A percentile compares a stretch with the other conserved stretches of the same genome.
Conservation (phyloP, 2,888 invertebrate genomes). For the Tetragnatha montana region DNA sequence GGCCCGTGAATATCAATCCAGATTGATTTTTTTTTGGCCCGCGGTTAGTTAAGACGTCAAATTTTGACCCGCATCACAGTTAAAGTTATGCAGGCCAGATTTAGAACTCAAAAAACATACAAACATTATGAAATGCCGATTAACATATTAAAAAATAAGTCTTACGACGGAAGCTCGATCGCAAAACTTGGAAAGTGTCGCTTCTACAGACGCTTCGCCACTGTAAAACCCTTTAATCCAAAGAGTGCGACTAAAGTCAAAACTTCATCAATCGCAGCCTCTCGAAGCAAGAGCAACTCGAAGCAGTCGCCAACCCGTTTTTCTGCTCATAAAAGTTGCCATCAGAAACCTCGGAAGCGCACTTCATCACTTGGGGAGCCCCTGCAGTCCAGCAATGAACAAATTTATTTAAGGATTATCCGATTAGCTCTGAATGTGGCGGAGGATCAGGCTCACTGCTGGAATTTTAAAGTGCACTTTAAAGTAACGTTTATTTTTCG, state of each 20-base stretch:
- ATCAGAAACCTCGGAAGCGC: no score
- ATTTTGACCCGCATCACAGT: no score
- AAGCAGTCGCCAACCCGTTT: neutral
- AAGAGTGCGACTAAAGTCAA: neutral
- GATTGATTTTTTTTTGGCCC: no score
- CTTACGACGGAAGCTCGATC: no score
- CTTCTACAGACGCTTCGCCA: no score
- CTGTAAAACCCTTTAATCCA: neutral
- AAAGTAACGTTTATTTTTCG: neutral
- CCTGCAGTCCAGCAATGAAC: neutral
- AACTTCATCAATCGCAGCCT: neutral
- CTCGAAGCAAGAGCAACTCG: neutral
- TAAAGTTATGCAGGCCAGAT: no score
- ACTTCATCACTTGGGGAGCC: neutral
- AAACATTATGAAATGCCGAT: no score
- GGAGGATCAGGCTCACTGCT: neutral
- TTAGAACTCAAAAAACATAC: no score
- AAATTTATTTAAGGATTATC: neutral
- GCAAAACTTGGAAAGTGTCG: no score
- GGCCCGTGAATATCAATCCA: no score
- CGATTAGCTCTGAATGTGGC: neutral
- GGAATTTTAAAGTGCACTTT: slow-evolving; percentile 1
- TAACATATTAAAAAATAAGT: no score
- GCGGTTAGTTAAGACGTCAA: no score
- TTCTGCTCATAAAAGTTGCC: neutral